Evolutionary conservation across 2,888 invertebrate genomes (phyloP).

Genomic region (Hydrotaea diabolus): DNA sequence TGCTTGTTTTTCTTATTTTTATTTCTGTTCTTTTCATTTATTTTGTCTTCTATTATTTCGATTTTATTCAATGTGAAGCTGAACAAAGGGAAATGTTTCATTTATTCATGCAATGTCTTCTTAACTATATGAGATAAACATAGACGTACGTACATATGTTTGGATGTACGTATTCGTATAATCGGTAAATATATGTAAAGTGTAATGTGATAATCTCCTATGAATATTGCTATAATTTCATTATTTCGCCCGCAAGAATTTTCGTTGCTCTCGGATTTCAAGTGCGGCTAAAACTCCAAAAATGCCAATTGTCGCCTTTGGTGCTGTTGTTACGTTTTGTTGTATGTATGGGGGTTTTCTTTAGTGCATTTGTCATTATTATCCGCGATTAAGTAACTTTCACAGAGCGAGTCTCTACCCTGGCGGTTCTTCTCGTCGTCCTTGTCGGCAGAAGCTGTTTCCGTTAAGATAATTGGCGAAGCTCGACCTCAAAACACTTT

Average conservation of each 20-base stretch:
- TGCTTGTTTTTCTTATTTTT: neutral
- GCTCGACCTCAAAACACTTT: neutral
- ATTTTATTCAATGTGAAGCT: slow-evolving; percentile 10
- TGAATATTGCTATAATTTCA: neutral
- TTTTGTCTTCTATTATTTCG: slow-evolving; percentile 6
- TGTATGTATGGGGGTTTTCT: neutral
- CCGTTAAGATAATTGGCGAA: neutral
- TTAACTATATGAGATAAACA: neutral
- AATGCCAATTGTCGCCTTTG: neutral
- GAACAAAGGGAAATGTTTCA: slow-evolving; percentile 17
- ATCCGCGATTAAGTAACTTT: neutral
- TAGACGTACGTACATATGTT: neutral
- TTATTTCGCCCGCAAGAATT: neutral
- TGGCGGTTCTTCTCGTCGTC: neutral
- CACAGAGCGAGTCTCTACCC: too few species aligned
- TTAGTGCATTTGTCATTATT: neutral
- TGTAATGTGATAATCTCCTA: neutral
- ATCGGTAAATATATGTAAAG: neutral
- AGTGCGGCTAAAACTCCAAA: neutral
- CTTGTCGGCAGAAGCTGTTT: neutral
- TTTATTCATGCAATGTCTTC: neutral
- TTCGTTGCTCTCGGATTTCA: too few species aligned
- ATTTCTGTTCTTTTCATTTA: neutral
- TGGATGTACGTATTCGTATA: neutral
- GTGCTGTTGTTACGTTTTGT: neutral